Conservation (phyloP, 1,140 invertebrate genomes). For the Drosophila willistoni region DNA sequence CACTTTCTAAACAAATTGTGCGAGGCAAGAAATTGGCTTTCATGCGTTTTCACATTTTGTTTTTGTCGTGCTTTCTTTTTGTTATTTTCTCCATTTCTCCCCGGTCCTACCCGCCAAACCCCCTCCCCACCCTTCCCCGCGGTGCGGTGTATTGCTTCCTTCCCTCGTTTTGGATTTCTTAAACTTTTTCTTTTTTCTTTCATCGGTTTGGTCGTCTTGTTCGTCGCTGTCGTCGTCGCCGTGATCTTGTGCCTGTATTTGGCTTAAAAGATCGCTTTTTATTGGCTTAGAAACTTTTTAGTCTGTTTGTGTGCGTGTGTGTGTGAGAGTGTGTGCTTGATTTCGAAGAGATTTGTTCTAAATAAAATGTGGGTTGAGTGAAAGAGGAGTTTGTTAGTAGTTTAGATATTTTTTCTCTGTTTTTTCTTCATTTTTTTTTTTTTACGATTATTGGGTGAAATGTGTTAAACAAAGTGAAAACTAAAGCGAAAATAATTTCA, state of each 20-base stretch:
- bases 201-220: background rate
- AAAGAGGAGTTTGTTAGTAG: constrained; percentile 50
- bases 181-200: constrained; percentile 60
- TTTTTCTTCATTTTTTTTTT: constrained; percentile 15
- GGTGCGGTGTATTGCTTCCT: constrained; percentile 12
- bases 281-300: constrained; percentile 73
- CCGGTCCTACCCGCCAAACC: background rate
- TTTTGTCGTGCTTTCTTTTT: constrained; percentile 81
- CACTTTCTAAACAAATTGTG: constrained; percentile 82
- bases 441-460: constrained; percentile 68
- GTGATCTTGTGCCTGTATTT: constrained; percentile 46
- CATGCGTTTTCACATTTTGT: constrained; percentile 82
- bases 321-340: constrained; percentile 25
- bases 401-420: background rate
- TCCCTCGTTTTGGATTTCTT: constrained; percentile 56
- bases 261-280: constrained; percentile 69
- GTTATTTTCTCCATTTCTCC: constrained; percentile 18
- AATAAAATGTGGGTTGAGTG: constrained; percentile 75
- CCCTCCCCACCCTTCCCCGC: background rate
- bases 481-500: constrained; percentile 36
- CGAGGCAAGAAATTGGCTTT: constrained; percentile 72
- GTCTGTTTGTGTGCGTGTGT: constrained; percentile 9
- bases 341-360: constrained; percentile 74
- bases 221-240: constrained; percentile 29
- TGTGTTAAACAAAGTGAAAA: constrained; percentile 66